Evolutionary conservation across 2,888 invertebrate genomes (phyloP).

Genomic region (Cremastinae sp.): DNA sequence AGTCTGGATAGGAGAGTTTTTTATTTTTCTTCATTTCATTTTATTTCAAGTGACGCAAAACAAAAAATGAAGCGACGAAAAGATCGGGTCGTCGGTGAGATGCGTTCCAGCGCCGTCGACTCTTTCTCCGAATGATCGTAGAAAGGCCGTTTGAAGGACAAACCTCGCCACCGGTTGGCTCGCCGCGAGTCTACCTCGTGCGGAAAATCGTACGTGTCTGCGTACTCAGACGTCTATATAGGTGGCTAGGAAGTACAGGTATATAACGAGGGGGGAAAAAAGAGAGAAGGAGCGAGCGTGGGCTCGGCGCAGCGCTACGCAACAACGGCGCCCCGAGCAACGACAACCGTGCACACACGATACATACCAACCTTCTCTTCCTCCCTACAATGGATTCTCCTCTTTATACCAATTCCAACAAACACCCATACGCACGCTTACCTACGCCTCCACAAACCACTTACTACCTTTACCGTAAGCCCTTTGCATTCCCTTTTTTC

Average conservation of each 20-base stretch:
- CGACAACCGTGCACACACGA: slow-evolving; percentile 29
- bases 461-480: not conserved
- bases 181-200: slow-evolving; percentile 56
- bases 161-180: slow-evolving; percentile 73
- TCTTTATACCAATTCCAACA: slow-evolving; percentile 12
- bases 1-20: not conserved
- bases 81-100: slow-evolving; percentile 27
- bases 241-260: slow-evolving; percentile 10
- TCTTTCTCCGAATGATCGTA: slow-evolving; percentile 64
- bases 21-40: not conserved
- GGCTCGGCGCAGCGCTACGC: slow-evolving; percentile 6
- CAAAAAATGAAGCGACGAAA: slow-evolving; percentile 2
- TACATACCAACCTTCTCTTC: too few relatives aligned
- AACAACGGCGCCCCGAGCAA: slow-evolving; percentile 26
- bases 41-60: not conserved
- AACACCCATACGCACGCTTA: slow-evolving; percentile 57
- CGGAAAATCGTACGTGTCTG: slow-evolving; percentile 46
- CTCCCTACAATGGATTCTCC: too few relatives aligned
- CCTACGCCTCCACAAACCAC: slow-evolving; percentile 44
- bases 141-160: slow-evolving; percentile 78
- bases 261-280: slow-evolving; percentile 31
- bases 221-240: slow-evolving; percentile 50
- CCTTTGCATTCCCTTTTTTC: not conserved
- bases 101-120: slow-evolving; percentile 34
- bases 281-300: too few relatives aligned